These are phyloP conservation scores for Acrocephalus arundinaceus DNA, from an alignment of 2,113 vertebrate genomes.

Conservation along the genomic window DNA sequence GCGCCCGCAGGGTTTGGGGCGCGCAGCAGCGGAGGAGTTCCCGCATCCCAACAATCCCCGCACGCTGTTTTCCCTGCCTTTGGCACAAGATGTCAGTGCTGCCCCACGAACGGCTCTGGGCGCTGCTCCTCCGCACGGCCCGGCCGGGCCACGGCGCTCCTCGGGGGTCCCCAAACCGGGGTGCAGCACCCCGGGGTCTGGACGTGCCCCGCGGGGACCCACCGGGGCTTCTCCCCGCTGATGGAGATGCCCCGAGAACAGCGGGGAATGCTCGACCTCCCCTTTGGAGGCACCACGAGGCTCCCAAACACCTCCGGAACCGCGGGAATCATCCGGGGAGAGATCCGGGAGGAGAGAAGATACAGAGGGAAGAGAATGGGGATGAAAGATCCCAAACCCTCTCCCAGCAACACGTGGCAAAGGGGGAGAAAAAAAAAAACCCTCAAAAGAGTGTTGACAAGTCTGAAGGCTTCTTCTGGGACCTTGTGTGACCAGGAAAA, in stretches of 20 bases:
- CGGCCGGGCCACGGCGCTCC: accelerated
- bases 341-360: background rate
- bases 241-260: background rate
- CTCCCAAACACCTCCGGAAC: background rate
- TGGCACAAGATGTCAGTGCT: slow-evolving; percentile 58
- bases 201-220: background rate
- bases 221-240: accelerated
- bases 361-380: background rate
- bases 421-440: accelerated
- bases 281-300: background rate
- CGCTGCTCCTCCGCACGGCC: accelerated
- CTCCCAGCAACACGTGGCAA: background rate
- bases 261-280: background rate
- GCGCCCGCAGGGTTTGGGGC: too few relatives aligned
- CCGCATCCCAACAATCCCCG: accelerated
- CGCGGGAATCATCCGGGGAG: accelerated
- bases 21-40: too few relatives aligned
- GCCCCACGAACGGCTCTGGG: background rate
- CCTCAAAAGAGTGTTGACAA: slow-evolving; percentile 17
- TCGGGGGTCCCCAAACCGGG: background rate
- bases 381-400: background rate
- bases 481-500: slow-evolving; percentile 43
- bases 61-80: background rate
- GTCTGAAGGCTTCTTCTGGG: slow-evolving; percentile 5
- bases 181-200: background rate